These are phyloP conservation scores for Cavia aperea DNA, from an alignment of 2,113 vertebrate genomes.

Conservation along the genomic window DNA sequence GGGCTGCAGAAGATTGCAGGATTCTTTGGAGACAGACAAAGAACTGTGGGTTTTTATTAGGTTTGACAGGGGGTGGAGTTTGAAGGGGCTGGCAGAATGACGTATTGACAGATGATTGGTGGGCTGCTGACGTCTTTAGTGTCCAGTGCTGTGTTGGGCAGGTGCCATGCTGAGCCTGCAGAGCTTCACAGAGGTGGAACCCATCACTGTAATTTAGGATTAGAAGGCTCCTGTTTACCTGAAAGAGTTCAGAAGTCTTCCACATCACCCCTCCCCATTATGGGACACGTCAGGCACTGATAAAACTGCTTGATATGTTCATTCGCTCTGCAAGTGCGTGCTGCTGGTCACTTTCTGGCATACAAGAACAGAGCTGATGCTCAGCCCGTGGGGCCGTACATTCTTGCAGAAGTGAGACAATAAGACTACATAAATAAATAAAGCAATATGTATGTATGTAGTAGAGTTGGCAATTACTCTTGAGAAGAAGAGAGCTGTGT, in stretches of 20 bases:
- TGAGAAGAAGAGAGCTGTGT: background rate
- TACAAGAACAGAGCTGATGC: background rate
- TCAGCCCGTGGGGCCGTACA: background rate
- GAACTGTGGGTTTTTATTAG: too few relatives aligned
- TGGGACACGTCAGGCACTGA: background rate
- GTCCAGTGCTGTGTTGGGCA: too few relatives aligned
- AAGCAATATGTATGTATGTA: background rate
- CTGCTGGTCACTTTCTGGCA: background rate
- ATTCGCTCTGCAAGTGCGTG: background rate
- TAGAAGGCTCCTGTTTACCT: background rate
- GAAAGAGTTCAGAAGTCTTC: background rate
- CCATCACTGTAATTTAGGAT: background rate
- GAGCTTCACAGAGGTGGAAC: too few relatives aligned
- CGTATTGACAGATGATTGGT: too few relatives aligned
- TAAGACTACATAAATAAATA: background rate
- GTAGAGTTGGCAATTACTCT: background rate
- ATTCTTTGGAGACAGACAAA: too few relatives aligned
- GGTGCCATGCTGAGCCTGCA: too few relatives aligned
- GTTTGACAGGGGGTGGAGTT: too few relatives aligned
- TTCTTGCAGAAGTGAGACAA: background rate
- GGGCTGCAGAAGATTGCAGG: too few relatives aligned
- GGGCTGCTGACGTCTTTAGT: too few relatives aligned
- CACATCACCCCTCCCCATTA: background rate
- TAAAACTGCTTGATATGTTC: background rate
- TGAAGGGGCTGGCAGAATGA: too few relatives aligned